Evolutionary conservation across 2,888 invertebrate species (phyloP), one percentile per base, ranked within the genome.

Genomic region (Pammene fasciana): DNA sequence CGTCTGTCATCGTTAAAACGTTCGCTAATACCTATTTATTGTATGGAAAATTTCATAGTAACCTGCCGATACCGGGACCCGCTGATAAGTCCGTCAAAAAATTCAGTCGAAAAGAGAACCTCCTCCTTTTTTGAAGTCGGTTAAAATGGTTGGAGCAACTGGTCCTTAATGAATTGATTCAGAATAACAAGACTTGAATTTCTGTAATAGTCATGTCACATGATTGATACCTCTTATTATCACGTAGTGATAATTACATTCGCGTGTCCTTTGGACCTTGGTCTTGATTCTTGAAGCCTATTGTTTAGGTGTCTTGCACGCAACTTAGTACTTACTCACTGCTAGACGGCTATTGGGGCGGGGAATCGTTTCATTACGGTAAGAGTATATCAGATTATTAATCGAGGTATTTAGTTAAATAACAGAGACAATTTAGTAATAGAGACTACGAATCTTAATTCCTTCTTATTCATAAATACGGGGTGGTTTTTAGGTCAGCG

Each of bases 221-320:
- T 78, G 79, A 82, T 82, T 80, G 78, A 78, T 78, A 80, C 76
- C 75, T 80, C 76, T 68, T 60, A 70, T 65, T 65, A 54, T 48
- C 45, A 52, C 54, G 70, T 70, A 74, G 72, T 72, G 77, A 77
- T 84, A 85, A 85, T 85, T 81, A 78, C 79, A 76, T 82, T 85
- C 78, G 85, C 84, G 82, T 86, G 86, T 78, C 76, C 75, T 76
- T 78, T 72, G 76, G 83, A 78, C 87, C 88, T 87, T 88, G 86
- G 83, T 82, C 85, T 85, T 85, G 80, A 76, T 75, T 82, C 85
- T 85, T 85, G 80, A 76, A 75, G 77, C 80, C 82, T 75, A 77
- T 76, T 79, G 61, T 70, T 72, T 73, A 74, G 71, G 71, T 73
- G 71, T 72, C 73, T 73, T 67, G 72, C 75, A 75, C 72, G 75